Base-by-base conservation (phyloP, 2,888 invertebrate genomes). In the Cryptus viduatorius region DNA sequence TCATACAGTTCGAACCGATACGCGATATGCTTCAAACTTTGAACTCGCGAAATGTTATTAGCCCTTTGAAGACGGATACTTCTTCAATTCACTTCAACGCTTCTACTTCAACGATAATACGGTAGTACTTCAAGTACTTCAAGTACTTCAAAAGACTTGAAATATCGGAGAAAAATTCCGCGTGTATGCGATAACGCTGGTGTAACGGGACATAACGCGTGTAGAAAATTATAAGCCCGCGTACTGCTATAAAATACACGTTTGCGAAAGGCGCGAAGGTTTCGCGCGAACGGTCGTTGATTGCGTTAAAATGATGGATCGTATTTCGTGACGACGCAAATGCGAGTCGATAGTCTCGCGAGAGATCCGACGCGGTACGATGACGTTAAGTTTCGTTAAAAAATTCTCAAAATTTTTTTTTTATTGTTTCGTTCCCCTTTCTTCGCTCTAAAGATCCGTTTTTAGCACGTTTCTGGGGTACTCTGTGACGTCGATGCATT, bases 291-390 rank as follows among this genome's bases (percentile, higher is more conserved):
- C 44, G 24, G 14, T 16, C 59, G 24, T 24, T 4, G 68, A 44
- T 68, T 14, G 68, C 3, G n/a, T 56, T 46, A 14, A 29, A 77
- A 50, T 53, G 19, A 65, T n/a, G 42, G 37, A 42, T 77, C 53
- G 68, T 68, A 44, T 68, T 77, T 44, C 56, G 19, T 56, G 68
- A 77, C 29, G 44, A 59, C 53, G 44, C 29, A 8, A 12, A 31
- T 56, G 56, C 42, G 3, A 59, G 7, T 29, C 14, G 56, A 59
- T 46, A 19, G 56, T 53, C 44, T 46, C 44, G 19, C 3, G 29
- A 69, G 59, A 59, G 53, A 42, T 16, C 10, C n/a, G 56, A 16
- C 4, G 56, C n/a, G 19, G 50, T 37, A n/a, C 61, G 5, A 37
- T 31, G 29, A 42, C 64, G 5, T 53, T 71, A 0, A 12, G 44